phyloP scores from a whole-genome alignment of 2,797 vertebrate genomes.

The Cirrhinus mrigala region DNA sequence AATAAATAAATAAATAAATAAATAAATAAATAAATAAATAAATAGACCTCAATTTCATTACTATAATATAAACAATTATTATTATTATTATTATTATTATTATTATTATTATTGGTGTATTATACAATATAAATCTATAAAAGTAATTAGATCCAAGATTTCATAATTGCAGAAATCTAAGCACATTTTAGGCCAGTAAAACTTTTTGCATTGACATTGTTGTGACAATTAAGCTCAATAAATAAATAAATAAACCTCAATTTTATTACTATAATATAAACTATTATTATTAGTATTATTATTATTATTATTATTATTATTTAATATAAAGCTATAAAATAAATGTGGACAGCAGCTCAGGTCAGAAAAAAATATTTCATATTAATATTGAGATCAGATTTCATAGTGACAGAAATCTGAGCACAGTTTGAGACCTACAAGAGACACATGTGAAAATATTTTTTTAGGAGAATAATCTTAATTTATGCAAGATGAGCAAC shows the following conservation, averaged over 20 bases:
- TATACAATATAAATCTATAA: not conserved
- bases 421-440: not conserved
- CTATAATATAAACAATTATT: not conserved
- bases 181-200: not conserved
- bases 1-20: no score
- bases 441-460: not conserved
- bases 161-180: not conserved
- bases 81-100: no score
- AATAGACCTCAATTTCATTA: not conserved
- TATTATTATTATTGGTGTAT: not conserved
- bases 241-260: not conserved
- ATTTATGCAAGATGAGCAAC: not conserved
- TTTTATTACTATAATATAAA: not conserved
- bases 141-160: not conserved
- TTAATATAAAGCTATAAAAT: not conserved
- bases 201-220: not conserved
- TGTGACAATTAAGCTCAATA: not conserved
- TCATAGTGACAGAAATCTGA: not conserved
- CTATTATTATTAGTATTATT: no score
- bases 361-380: not conserved
- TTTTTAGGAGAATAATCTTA: not conserved
- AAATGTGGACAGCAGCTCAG: not conserved
- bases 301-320: no score
- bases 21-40: no score
- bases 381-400: not conserved